phyloP scores from a whole-genome alignment of 2,797 vertebrate species.

The Calcarius lapponicus region DNA sequence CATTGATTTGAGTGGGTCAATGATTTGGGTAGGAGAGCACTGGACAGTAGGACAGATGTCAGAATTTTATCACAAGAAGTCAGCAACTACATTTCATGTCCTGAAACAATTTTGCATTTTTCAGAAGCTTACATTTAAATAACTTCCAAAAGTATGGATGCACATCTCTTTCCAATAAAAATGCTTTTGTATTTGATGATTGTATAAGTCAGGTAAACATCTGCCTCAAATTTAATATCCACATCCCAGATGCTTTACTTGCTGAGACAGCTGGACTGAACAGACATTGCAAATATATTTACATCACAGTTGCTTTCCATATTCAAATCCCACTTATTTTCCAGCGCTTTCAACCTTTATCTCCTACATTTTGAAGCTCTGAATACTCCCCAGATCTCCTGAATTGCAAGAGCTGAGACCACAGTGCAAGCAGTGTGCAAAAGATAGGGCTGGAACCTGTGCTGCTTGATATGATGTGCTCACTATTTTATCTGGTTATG shows the following conservation, averaged over 20 bases:
- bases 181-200: background rate
- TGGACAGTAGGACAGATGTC: background rate
- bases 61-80: background rate
- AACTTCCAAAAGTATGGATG: background rate
- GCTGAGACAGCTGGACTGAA: constrained; percentile 46
- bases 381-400: constrained; percentile 1
- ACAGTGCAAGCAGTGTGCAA: background rate
- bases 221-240: constrained; percentile 10
- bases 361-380: constrained; percentile 5
- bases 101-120: background rate
- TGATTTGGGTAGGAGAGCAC: background rate
- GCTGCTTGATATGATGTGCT: background rate
- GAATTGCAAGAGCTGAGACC: background rate
- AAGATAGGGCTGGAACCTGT: background rate
- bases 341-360: constrained; percentile 45
- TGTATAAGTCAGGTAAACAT: background rate
- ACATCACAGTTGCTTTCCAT: background rate
- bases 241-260: constrained; percentile 6
- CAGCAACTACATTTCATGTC: background rate
- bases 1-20: background rate
- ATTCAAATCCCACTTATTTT: constrained; percentile 42
- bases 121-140: background rate
- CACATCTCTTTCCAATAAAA: background rate
- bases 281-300: constrained; percentile 38
- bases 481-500: background rate